Base-by-base conservation (phyloP, 1,140 invertebrate species). In the Muscidifurax raptorellus region DNA sequence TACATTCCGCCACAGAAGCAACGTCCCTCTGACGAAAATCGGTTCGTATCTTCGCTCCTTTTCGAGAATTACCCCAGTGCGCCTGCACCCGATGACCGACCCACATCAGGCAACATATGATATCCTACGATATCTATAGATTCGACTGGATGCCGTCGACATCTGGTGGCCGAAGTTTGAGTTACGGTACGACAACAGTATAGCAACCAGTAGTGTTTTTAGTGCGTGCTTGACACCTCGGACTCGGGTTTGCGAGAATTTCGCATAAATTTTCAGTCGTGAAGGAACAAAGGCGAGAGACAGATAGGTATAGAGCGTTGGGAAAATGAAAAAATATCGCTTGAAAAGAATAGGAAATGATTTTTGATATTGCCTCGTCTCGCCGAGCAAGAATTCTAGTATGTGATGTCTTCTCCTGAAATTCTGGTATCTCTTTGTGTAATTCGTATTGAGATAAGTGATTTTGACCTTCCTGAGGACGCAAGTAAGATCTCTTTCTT, bases 401-500 rank as follows among this genome's bases (percentile, higher is more conserved):
- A 88, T 90, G 89, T 90, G 88, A 93, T 93, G 92, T 91, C 90
- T 91, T 91, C 91, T 18, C 87, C 88, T 75, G 88, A 91, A 71
- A 93, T 94, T 89, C 90, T 93, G 79, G 94, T 95, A 0, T 93
- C 94, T 30, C 91, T 95, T 71, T 95, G 94, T 89, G 94, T 94
- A 86, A 93, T 95, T 91, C 93, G 94, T 82, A 93, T 95, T 72
- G 94, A 95, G 92, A 92, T 94, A 86, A 91, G 92, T 83, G 90
- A 94, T 88, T 84, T 86, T 67, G 86, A 90, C 27, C 85, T 86
- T 77, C 80, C 89, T 75, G 90, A 91, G 87, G 88, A 92, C 86
- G 87, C 87, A 85, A 89, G 92, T 92, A 85, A 86, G 86, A 52
- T 25, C 15, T 10, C 13, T 76, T 76, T 67, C 9, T 59, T 59